Evolutionary conservation across 2,797 vertebrate species (phyloP), one percentile per base, ranked within the genome.

Genomic region (Silurus aristotelis): DNA sequence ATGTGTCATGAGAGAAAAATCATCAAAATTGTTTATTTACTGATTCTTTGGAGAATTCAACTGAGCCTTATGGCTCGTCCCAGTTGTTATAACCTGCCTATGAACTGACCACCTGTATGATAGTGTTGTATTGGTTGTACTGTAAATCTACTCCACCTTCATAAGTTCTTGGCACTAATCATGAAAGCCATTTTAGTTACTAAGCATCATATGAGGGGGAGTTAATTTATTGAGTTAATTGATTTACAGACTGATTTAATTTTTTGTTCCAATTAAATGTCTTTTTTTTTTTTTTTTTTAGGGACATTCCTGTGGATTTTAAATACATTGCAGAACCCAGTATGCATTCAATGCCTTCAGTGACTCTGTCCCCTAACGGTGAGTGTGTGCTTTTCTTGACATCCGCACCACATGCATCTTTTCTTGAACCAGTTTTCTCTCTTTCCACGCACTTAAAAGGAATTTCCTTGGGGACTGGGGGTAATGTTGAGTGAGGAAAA

Each of bases 231-330:
- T 38, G 38, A 38, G 38, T 38, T 38, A 38, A 38, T 38, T 38
- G 38, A 38, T 38, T 38, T 38, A 38, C 38, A 38, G 38, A 4
- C 38, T 38, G 38, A 38, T 38, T 38, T 0, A 38, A 38, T 38
- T 38, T 38, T 38, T 4, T 38, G 38, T 38, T 38, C 38, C 38
- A 38, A 38, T 38, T 38, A 38, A 70, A 15, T 31, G 17, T 38
- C 4, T 67, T 46, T 88, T 22, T 89, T 58, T 89, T 8, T 61
- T 60, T 67, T 22, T 91, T 92, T 92, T 95, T 86, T 92, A 99
- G 98, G 98, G 98, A 99, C 92, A 99, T 99, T 93, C 98, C 98
- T 72, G 98, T 99, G 93, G 98, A 99, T 94, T 99, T 99, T 92
- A 99, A 99, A 90, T 99, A 99, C 91, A 99, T 99, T 67, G 98